A percentile compares a stretch with the other conserved stretches of the same genome.
Evolutionary conservation across 1,140 invertebrate genomes (phyloP).

Genomic region (Leptinotarsa defecta): DNA sequence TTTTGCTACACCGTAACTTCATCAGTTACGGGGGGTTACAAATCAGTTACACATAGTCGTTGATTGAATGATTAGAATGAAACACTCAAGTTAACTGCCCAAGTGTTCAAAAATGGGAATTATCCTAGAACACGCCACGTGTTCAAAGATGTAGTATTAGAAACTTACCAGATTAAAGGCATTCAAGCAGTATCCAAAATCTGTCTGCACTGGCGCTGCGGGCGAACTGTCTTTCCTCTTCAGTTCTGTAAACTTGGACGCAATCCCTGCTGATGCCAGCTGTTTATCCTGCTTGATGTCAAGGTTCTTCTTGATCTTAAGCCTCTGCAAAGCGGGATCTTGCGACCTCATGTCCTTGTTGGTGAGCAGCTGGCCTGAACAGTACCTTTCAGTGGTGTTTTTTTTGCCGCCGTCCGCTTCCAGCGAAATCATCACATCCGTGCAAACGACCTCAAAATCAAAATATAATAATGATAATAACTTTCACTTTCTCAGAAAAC

Average conservation of each 20-base stretch:
- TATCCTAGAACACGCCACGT: too few relatives aligned
- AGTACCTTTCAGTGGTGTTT: conserved; percentile 35
- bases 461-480: conserved; percentile 55
- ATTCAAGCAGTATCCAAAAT: conserved; percentile 68
- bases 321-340: conserved; percentile 63
- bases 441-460: conserved; percentile 63
- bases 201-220: conserved; percentile 56
- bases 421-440: conserved; percentile 60
- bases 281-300: conserved; percentile 82
- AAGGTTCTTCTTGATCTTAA: conserved; percentile 71
- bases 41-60: too few relatives aligned
- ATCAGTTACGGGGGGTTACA: too few relatives aligned
- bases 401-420: conserved; percentile 40
- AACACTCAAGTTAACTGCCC: too few relatives aligned
- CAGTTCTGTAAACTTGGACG: conserved; percentile 61
- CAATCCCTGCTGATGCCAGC: conserved; percentile 68
- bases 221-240: conserved; percentile 54
- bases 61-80: too few relatives aligned
- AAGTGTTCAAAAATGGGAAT: too few relatives aligned
- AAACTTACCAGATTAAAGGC: conserved; percentile 57
- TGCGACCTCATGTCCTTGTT: conserved; percentile 63
- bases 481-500: conserved; percentile 35
- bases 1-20: too few relatives aligned
- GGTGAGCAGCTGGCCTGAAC: conserved; percentile 39
- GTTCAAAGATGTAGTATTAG: neutral